phyloP scores from a whole-genome alignment of 1,140 invertebrate species.

The Portunus trituberculatus region DNA sequence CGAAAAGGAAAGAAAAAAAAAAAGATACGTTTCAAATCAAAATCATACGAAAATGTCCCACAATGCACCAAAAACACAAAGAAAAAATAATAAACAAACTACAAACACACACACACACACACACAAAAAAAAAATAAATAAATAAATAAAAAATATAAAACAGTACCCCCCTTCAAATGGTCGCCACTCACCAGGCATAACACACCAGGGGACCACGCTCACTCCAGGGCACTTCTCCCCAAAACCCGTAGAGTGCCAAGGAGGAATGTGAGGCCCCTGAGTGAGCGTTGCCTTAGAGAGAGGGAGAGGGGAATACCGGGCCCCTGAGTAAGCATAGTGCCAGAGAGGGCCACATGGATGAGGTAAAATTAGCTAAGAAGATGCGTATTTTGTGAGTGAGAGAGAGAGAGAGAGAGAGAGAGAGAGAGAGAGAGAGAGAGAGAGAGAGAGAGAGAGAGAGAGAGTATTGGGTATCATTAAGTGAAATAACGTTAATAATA shows the following conservation, averaged over 20 bases:
- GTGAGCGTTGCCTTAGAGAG: background rate
- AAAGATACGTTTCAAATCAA: too few relatives aligned
- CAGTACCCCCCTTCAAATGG: background rate
- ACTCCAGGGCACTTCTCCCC: background rate
- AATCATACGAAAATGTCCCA: too few relatives aligned
- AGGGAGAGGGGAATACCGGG: too few relatives aligned
- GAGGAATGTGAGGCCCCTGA: background rate
- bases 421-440: conserved; percentile 2
- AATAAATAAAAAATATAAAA: too few relatives aligned
- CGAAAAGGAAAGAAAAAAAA: too few relatives aligned
- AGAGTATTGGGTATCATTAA: background rate
- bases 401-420: conserved; percentile 10
- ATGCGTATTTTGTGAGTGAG: background rate
- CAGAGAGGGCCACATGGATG: background rate
- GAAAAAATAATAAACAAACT: too few relatives aligned
- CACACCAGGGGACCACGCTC: background rate
- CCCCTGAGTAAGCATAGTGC: background rate
- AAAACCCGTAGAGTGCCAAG: background rate
- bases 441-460: conserved; percentile 27
- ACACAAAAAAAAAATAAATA: too few relatives aligned
- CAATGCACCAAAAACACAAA: too few relatives aligned
- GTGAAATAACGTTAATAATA: too few relatives aligned
- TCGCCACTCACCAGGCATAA: background rate
- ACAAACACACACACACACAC: too few relatives aligned
- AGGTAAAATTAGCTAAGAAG: background rate